Base-by-base conservation (phyloP, 35 echinoderm and acorn worm genomes). In the Diadema setosum region DNA sequence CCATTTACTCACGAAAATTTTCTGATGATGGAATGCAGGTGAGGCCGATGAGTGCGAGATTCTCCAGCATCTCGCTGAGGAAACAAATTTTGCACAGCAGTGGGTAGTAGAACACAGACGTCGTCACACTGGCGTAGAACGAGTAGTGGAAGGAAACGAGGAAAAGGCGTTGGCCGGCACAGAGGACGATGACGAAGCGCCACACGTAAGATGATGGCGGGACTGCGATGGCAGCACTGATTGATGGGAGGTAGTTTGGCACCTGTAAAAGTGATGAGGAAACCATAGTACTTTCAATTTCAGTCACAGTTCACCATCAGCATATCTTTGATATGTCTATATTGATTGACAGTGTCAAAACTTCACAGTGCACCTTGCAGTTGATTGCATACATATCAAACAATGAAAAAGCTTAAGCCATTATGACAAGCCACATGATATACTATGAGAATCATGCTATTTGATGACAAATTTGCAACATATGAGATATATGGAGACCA, bases 131-230 rank as follows among this genome's bases (percentile, higher is more conserved):
- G 4, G 58, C 52, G 52, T 93, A 93, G 35, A 88, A 56, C 25
- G 32, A 46, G 46, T 93, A 87, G 58, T 87, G 75, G 46, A 87
- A 93, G 34, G 44, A 5, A 4, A 93, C 91, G 23, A 46, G 70
- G 12, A 60, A 50, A 3, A 88, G 39, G 18, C 91, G 52, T 83
- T 81, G 84, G 18, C 43, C 46, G 41, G 84, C n/a, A 34, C 74
- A 82, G 60, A 88, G 5, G 16, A 57, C 70, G 1, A 93, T 63
- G 21, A 82, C 75, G 17, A 93, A 59, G 41, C 91, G 42, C 91
- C 91, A 93, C 59, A 93, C 41, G 45, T 93, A 93, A 39, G 75
- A 41, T 6, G 91, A 93, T 46, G 91, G 91, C 18, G 91, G 84
- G 3, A 44, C 31, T 9, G 41, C 40, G 42, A 93, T 93, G 26